phyloP scores from a whole-genome alignment of 2,888 invertebrate genomes.

The Oscheius myriophilus region DNA sequence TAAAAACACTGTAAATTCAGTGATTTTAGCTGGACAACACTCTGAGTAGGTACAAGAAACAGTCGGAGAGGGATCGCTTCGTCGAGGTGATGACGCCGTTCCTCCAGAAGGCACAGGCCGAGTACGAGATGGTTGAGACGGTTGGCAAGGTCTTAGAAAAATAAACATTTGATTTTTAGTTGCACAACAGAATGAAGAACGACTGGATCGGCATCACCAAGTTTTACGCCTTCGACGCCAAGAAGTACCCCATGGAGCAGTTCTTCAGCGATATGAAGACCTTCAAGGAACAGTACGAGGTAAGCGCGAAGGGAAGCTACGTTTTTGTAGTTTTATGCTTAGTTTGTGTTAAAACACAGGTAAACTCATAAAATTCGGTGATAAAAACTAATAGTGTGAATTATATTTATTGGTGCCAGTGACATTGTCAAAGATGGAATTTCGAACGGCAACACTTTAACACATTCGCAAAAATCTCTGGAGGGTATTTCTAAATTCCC shows the following conservation, averaged over 20 bases:
- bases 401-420: too few species aligned
- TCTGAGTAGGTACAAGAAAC: slow-evolving; percentile 84
- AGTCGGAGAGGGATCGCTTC: slow-evolving; percentile 82
- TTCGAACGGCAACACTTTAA: too few species aligned
- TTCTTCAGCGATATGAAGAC: slow-evolving; percentile 93
- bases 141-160: slow-evolving; percentile 7
- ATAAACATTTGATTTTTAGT: slow-evolving; percentile 71
- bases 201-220: slow-evolving; percentile 86
- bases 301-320: slow-evolving; percentile 76
- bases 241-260: slow-evolving; percentile 92
- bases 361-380: too few species aligned
- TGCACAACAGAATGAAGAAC: slow-evolving; percentile 91
- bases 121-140: slow-evolving; percentile 85
- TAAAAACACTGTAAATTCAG: background rate
- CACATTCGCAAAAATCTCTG: too few species aligned
- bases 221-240: slow-evolving; percentile 89
- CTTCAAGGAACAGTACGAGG: slow-evolving; percentile 89
- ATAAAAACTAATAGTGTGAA: background rate
- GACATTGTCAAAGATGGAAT: too few species aligned
- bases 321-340: background rate
- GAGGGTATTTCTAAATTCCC: too few species aligned
- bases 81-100: slow-evolving; percentile 86
- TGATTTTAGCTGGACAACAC: slow-evolving; percentile 84
- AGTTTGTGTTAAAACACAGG: background rate
- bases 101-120: slow-evolving; percentile 83